A percentile compares a stretch with the other conserved stretches of the same genome.
phyloP scores from a whole-genome alignment of 64 coral and sea anemone genomes.

The Actinia tenebrosa region DNA sequence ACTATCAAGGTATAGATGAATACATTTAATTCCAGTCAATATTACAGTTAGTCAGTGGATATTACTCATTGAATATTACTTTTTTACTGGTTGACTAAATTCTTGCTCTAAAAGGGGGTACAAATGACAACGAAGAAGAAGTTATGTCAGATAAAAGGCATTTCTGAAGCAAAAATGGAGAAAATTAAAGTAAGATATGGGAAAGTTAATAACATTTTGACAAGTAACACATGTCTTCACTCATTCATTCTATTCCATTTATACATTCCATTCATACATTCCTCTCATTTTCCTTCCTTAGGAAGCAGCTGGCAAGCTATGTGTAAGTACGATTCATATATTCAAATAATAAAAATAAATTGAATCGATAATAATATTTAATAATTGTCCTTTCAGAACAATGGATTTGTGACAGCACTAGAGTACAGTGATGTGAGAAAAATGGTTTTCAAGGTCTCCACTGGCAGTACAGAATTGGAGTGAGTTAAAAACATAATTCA shows the following conservation, averaged over 20 bases:
- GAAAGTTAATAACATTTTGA: too few species aligned
- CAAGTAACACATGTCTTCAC: too few species aligned
- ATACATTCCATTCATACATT: too few species aligned
- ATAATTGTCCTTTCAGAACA: conserved; percentile 49
- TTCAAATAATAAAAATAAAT: neutral
- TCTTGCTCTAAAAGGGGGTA: conserved; percentile 57
- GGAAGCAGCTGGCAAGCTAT: conserved; percentile 91
- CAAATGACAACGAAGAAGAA: conserved; percentile 95
- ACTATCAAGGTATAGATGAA: conserved; percentile 71
- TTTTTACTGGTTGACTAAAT: neutral
- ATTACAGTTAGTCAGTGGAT: neutral
- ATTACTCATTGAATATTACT: neutral
- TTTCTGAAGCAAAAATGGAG: conserved; percentile 99
- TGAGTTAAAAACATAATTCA: conserved; percentile 7
- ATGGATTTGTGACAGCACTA: conserved; percentile 94
- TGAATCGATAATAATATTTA: neutral
- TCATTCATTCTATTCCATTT: too few species aligned
- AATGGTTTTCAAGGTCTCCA: conserved; percentile 87
- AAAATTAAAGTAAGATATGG: conserved; percentile 80
- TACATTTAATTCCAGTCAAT: neutral
- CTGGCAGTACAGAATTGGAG: conserved; percentile 91
- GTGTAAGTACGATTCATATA: conserved; percentile 62
- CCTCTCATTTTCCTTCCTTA: conserved; percentile 21
- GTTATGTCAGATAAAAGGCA: conserved; percentile 97
- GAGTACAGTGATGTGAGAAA: conserved; percentile 97